Percentiles rank a stretch among this genome's conserved stretches.
phyloP scores from a whole-genome alignment of 2,888 invertebrate species.

The Prosopocoilus inquinatus region DNA sequence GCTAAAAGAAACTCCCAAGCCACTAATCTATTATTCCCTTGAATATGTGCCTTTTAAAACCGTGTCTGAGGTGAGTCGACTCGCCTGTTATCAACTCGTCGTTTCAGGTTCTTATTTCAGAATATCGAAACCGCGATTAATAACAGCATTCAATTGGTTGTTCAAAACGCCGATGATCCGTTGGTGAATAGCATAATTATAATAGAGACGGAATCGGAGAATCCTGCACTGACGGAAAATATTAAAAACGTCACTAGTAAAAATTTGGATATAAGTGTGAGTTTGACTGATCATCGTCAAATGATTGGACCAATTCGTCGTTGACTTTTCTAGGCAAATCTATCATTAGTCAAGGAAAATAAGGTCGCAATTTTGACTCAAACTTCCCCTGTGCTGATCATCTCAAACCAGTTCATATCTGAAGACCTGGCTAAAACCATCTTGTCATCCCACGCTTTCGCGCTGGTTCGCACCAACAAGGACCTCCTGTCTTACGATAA shows the following conservation, averaged over 20 bases:
- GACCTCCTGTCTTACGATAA: constrained; percentile 28
- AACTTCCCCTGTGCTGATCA: constrained; percentile 40
- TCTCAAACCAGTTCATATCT: constrained; percentile 37
- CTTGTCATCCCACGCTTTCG: constrained; percentile 37
- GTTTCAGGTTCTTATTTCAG: constrained; percentile 30
- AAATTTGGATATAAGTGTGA: constrained; percentile 40
- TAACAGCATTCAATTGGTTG: constrained; percentile 38
- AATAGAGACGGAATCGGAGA: constrained; percentile 41
- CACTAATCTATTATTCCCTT: constrained; percentile 38
- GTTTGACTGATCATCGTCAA: constrained; percentile 13
- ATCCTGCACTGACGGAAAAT: constrained; percentile 32
- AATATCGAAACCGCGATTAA: constrained; percentile 42
- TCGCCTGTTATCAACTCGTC: constrained; percentile 1
- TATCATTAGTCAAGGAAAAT: constrained; percentile 36
- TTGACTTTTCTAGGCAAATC: constrained; percentile 34
- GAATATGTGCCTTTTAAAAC: constrained; percentile 38
- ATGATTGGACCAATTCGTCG: background rate
- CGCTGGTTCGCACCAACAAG: constrained; percentile 34
- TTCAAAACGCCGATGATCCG: constrained; percentile 39
- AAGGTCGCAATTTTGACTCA: constrained; percentile 40
- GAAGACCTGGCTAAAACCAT: constrained; percentile 40
- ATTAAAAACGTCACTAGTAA: constrained; percentile 38
- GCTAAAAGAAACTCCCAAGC: constrained; percentile 32
- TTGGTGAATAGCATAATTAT: constrained; percentile 37
- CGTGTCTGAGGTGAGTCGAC: constrained; percentile 15